Conservation (phyloP, 2,797 vertebrate genomes). For the Tragopan temminckii region DNA sequence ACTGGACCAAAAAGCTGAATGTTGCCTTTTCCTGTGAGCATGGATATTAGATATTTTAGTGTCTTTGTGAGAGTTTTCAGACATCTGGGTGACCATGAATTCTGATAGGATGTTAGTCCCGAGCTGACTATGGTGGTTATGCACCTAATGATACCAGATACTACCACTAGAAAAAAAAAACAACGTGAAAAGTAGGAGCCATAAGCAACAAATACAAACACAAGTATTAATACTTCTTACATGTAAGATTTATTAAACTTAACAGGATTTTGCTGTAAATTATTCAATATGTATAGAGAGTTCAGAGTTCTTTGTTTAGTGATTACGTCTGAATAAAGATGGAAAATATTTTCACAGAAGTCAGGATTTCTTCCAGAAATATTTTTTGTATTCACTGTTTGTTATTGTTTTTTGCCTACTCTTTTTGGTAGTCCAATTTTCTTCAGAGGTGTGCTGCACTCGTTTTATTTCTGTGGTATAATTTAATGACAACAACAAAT, state of each 20-base stretch:
- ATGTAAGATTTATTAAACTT: background rate
- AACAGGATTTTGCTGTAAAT: background rate
- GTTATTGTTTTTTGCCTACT: background rate
- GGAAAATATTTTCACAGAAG: background rate
- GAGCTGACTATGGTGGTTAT: background rate
- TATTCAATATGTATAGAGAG: background rate
- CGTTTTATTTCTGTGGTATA: background rate
- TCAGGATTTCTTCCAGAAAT: background rate
- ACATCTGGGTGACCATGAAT: background rate
- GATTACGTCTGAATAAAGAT: background rate
- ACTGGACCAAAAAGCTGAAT: no score
- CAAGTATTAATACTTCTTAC: background rate
- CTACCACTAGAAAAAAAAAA: background rate
- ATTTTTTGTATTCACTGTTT: background rate
- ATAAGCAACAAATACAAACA: background rate
- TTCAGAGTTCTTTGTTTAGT: background rate
- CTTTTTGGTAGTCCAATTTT: background rate
- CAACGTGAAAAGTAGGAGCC: background rate
- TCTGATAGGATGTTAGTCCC: background rate
- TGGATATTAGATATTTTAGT: background rate
- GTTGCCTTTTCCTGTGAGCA: background rate
- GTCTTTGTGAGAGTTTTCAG: background rate
- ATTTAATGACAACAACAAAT: background rate
- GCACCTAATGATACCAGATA: background rate
- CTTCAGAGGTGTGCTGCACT: background rate